Evolutionary conservation across 2,888 invertebrate species (phyloP).

Genomic region (Litoditis marina): DNA sequence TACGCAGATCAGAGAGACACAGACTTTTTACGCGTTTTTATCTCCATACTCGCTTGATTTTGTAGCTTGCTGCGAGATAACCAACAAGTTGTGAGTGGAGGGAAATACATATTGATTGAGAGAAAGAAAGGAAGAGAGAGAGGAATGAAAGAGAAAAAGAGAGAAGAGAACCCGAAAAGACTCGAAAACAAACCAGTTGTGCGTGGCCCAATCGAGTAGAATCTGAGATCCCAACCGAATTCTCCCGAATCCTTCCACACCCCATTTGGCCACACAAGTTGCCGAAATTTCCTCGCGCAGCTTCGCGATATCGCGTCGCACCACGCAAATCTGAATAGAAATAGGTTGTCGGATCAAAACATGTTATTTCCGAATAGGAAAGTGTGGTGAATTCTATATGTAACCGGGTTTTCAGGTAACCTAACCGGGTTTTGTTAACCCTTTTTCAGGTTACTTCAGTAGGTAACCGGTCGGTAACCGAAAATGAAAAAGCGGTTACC

Average conservation of each 20-base stretch:
- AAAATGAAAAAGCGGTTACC: too few species aligned
- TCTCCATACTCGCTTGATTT: too few species aligned
- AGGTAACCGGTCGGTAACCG: too few species aligned
- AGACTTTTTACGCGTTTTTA: too few species aligned
- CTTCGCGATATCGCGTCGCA: constrained; percentile 46
- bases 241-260: constrained; percentile 30
- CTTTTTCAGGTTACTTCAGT: too few species aligned
- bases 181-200: constrained; percentile 42
- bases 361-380: not conserved
- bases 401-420: too few species aligned
- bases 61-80: too few species aligned
- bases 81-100: too few species aligned
- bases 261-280: constrained; percentile 21
- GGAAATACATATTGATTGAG: too few species aligned
- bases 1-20: too few species aligned
- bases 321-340: constrained; percentile 39
- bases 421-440: too few species aligned
- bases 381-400: too few species aligned
- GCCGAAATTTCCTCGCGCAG: constrained; percentile 36
- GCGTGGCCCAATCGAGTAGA: constrained; percentile 49
- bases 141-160: not conserved
- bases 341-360: not conserved
- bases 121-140: not conserved
- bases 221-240: constrained; percentile 37
- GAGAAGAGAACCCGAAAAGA: not conserved